Evolutionary conservation across 1,140 invertebrate genomes (phyloP).

Genomic region (Halictus rubicundus): DNA sequence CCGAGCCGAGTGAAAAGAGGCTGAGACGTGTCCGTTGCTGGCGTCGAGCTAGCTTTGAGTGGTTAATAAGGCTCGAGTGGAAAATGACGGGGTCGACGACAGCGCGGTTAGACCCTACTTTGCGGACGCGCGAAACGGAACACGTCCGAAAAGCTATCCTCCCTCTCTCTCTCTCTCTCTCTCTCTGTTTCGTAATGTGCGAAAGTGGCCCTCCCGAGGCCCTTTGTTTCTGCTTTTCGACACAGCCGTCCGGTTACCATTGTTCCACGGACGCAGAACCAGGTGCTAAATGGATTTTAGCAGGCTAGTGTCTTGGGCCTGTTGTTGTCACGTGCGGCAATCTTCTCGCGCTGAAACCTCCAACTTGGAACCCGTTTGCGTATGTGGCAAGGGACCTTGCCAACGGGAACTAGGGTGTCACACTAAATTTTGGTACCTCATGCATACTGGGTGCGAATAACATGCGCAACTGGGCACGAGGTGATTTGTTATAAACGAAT

Average conservation of each 20-base stretch:
- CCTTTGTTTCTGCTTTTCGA: constrained; percentile 12
- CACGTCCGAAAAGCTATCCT: not conserved
- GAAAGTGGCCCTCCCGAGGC: not conserved
- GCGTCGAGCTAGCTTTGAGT: constrained; percentile 20
- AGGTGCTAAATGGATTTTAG: not conserved
- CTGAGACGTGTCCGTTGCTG: constrained; percentile 10
- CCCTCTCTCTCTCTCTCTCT: too few relatives aligned
- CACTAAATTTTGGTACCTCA: too few relatives aligned
- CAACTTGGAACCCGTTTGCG: not conserved
- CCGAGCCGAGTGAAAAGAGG: constrained; percentile 24
- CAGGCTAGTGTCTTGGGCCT: not conserved
- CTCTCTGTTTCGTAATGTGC: too few relatives aligned
- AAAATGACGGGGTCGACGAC: constrained; percentile 22
- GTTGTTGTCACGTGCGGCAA: not conserved
- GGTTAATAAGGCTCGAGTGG: constrained; percentile 49
- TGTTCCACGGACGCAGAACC: not conserved
- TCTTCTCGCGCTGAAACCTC: not conserved
- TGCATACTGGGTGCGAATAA: too few relatives aligned
- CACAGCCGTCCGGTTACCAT: not conserved
- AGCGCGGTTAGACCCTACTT: not conserved
- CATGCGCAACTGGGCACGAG: too few relatives aligned
- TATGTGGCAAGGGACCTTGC: too few relatives aligned
- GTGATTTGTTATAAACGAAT: too few relatives aligned
- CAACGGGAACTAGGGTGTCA: too few relatives aligned
- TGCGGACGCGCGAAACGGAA: constrained; percentile 18